Percentiles rank a stretch among this genome's conserved stretches.
phyloP scores from a whole-genome alignment of 2,113 vertebrate genomes.

The Salvelinus sp. region DNA sequence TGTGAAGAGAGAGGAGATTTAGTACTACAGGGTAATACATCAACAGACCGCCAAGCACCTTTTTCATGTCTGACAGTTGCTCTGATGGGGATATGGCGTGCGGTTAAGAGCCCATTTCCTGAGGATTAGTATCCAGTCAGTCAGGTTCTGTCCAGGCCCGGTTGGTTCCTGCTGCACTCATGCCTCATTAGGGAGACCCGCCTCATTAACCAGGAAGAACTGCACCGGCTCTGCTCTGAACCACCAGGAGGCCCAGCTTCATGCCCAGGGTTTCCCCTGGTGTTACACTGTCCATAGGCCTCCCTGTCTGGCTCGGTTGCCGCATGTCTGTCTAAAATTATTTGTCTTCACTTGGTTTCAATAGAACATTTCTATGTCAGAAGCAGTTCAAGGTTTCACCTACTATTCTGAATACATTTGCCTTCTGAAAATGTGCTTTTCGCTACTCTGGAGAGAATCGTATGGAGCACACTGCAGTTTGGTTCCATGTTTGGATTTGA shows the following conservation, averaged over 20 bases:
- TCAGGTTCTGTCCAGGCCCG: neutral
- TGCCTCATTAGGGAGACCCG: slow-evolving; percentile 38
- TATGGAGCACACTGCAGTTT: no score
- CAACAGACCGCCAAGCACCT: no score
- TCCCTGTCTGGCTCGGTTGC: no score
- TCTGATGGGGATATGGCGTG: neutral
- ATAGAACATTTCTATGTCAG: neutral
- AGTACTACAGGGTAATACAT: neutral
- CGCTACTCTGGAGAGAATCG: no score
- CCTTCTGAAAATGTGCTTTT: no score
- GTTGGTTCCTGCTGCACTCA: neutral
- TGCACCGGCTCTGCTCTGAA: neutral
- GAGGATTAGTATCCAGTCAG: neutral
- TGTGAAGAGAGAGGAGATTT: neutral
- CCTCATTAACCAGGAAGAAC: slow-evolving; percentile 33
- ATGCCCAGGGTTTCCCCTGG: neutral
- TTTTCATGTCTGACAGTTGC: no score
- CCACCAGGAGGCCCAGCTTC: slow-evolving; percentile 11
- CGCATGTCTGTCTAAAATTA: neutral
- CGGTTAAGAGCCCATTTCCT: neutral
- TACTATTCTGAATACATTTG: neutral
- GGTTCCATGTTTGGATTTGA: neutral
- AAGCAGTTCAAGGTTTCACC: neutral
- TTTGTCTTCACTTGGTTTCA: neutral
- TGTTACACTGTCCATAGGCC: no score